Conservation (phyloP, 2,113 vertebrate genomes). For the Mesitornis unicolor region DNA sequence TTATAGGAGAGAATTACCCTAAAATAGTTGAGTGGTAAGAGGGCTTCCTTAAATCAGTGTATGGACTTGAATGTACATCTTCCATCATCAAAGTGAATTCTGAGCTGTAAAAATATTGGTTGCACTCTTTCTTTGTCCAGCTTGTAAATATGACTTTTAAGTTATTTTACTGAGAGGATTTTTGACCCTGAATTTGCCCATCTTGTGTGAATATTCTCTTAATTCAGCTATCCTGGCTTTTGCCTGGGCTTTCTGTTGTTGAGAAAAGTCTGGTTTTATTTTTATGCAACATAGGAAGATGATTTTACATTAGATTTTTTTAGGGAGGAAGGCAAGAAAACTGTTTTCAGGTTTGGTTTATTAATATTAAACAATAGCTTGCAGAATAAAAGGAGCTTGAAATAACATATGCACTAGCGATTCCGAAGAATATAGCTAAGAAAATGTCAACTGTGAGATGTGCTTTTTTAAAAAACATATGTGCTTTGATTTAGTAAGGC, state of each 20-base stretch:
- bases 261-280: background rate
- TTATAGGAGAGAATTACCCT: background rate
- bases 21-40: background rate
- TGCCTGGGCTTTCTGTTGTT: background rate
- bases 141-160: background rate
- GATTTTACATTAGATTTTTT: background rate
- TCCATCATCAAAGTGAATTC: background rate
- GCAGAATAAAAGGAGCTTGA: constrained; percentile 27
- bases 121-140: background rate
- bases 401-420: constrained; percentile 14
- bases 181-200: background rate
- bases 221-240: background rate
- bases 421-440: constrained; percentile 58
- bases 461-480: background rate
- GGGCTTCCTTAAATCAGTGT: background rate
- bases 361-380: background rate
- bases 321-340: background rate
- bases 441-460: background rate
- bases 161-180: background rate
- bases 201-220: background rate
- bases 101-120: background rate
- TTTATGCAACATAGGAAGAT: background rate
- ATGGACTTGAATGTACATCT: background rate
- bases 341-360: background rate
- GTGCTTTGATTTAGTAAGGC: constrained; percentile 20